A percentile compares a stretch with the other conserved stretches of the same genome.
These are phyloP conservation scores for Thereuonema tuberculata DNA, from an alignment of 1,140 invertebrate species.

Conservation along the genomic window DNA sequence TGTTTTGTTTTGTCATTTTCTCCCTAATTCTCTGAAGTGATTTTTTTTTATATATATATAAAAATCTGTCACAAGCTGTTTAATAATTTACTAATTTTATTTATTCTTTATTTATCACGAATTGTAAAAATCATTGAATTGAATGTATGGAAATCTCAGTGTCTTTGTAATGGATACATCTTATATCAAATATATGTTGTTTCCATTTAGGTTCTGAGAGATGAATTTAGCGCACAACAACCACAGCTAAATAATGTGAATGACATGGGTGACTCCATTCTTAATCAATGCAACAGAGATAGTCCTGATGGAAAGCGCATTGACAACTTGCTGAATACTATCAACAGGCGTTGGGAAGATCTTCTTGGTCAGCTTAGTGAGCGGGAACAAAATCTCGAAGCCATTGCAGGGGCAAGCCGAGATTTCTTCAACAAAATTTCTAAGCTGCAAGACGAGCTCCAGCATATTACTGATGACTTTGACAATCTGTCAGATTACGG, in stretches of 20 bases:
- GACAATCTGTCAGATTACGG: conserved; percentile 61
- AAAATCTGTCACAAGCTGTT: no score
- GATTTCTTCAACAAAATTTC: conserved; percentile 77
- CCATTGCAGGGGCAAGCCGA: conserved; percentile 71
- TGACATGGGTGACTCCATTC: conserved; percentile 58
- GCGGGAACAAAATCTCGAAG: conserved; percentile 64
- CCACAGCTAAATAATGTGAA: conserved; percentile 73
- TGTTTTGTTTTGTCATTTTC: no score
- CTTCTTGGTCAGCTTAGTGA: conserved; percentile 62
- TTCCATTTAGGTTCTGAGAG: conserved; percentile 64
- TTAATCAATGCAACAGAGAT: conserved; percentile 50
- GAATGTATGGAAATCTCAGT: no score
- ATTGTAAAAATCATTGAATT: no score
- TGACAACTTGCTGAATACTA: conserved; percentile 37
- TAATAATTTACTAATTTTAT: no score
- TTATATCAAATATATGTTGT: no score
- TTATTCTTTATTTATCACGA: no score
- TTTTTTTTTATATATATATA: no score
- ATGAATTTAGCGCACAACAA: conserved; percentile 82
- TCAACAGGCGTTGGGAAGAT: conserved; percentile 56
- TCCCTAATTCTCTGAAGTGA: no score
- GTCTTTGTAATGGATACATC: no score
- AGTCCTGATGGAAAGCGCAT: conserved; percentile 57
- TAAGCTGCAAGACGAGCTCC: conserved; percentile 60
- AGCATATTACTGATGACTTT: conserved; percentile 68